Evolutionary conservation across 1,140 invertebrate species (phyloP), one percentile per base, ranked within the genome.

Genomic region (Mizuhopecten yessoensis): DNA sequence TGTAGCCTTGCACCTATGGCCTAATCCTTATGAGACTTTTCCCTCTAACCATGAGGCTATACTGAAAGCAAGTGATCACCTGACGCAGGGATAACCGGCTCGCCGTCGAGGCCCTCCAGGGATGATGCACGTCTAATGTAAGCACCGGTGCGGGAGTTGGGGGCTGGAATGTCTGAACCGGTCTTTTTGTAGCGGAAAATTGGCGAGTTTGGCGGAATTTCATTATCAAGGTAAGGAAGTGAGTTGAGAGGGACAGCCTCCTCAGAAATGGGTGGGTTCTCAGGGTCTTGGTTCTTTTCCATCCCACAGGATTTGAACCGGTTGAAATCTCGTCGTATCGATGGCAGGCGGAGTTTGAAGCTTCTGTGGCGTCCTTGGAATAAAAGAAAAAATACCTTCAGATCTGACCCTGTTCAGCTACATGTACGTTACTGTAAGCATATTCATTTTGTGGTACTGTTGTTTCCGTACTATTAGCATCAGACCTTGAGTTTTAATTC

Each of bases 261-360:
- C 88, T 96, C 94, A 0, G 91, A 87, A 87, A 95, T 94, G 0
- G 94, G 93, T 23, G 95, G 95, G 91, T 95, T 95, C 86, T 96
- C 95, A 11, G 95, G 93, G 75, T 94, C 95, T 15, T 91, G 90
- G 34, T 88, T 49, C 13, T 91, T 90, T 0, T 94, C 92, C 49
- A 92, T 90, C 86, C 91, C 88, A 91, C 93, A 34, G 91, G 89
- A 89, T 88, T 93, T 93, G 34, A 90, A 87, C 23, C 93, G 91
- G 34, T 75, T 75, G n/a, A 96, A 93, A 90, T 96, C 95, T 33
- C 94, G 93, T 34, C 96, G 91, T 86, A 96, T 96, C 49, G 96
- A 96, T 23, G 96, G 96, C 33, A 96, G 94, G 2, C 96, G 95
- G 13, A 96, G 93, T 39, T 95, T 95, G 91, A 96, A 96, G 92